A percentile compares a stretch with the other conserved stretches of the same genome.
These are phyloP conservation scores for Phymastichus coffea DNA, from an alignment of 1,140 invertebrate species.

Conservation along the genomic window DNA sequence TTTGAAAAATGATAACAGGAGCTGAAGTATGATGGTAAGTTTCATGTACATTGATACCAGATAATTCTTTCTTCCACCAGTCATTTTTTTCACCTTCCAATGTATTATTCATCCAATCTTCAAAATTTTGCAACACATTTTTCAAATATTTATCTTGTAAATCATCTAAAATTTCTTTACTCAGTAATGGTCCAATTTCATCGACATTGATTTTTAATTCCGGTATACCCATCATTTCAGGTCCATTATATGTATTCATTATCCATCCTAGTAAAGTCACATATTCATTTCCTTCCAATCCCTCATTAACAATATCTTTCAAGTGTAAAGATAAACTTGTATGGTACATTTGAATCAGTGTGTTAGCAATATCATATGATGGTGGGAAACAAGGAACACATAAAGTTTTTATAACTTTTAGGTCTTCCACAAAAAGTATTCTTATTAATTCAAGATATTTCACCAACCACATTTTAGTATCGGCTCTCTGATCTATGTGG, in stretches of 20 bases:
- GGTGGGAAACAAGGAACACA: slow-evolving; percentile 95
- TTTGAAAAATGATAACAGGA: slow-evolving; percentile 95
- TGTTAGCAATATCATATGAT: slow-evolving; percentile 89
- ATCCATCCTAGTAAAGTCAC: slow-evolving; percentile 93
- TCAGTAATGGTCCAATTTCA: slow-evolving; percentile 71
- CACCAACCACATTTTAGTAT: slow-evolving; percentile 97
- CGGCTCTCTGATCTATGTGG: slow-evolving; percentile 85
- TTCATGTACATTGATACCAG: slow-evolving; percentile 77
- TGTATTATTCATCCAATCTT: slow-evolving; percentile 95
- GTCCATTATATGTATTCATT: slow-evolving; percentile 79
- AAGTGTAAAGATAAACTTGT: slow-evolving; percentile 81
- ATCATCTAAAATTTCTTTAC: slow-evolving; percentile 70
- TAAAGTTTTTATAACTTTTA: slow-evolving; percentile 88
- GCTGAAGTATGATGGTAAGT: slow-evolving; percentile 87
- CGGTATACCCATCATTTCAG: slow-evolving; percentile 83
- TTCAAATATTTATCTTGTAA: slow-evolving; percentile 81
- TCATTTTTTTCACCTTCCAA: slow-evolving; percentile 87
- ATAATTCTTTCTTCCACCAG: slow-evolving; percentile 71
- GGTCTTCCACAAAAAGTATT: slow-evolving; percentile 86
- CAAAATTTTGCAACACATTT: slow-evolving; percentile 90
- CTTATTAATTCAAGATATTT: slow-evolving; percentile 74
- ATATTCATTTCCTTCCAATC: slow-evolving; percentile 94
- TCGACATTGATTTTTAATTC: slow-evolving; percentile 81
- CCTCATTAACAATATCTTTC: slow-evolving; percentile 81
- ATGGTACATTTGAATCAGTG: slow-evolving; percentile 94